Base-by-base conservation (phyloP, 2,888 invertebrate species). In the Psylliodes chrysocephalus region DNA sequence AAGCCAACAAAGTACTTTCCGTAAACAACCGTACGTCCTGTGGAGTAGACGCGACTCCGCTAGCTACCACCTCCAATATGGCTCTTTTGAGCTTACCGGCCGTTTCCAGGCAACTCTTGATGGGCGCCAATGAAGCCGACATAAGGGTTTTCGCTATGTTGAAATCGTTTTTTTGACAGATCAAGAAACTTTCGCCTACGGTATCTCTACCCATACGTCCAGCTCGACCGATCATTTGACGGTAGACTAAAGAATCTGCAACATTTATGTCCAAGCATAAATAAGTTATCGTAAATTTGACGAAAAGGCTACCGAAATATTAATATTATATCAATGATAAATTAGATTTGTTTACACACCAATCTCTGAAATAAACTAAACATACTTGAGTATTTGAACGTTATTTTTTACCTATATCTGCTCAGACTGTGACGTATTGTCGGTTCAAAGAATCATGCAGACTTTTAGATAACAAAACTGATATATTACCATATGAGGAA, bases 201-300 rank as follows among this genome's bases (percentile, higher is more conserved):
- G 85, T 84, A 71, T 89, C 89, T 71, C 85, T 85, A 12, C 98
- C 98, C 86, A 95, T 96, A 76, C 98, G 88, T 0, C 98, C 99
- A 67, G 98, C 98, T 73, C 98, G 87, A 0, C 98, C 99, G 76
- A 95, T 91, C 99, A 99, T 99, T 85, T 99, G 98, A 68, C 91
- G 91, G 78, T 97, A 97, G 0, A 91, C 91, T 14, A 95, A 84
- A 55, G 65, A 40, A 40, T 59, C 59, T 59, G 51, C 14, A 47
- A n/a, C n/a, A n/a, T n/a, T n/a, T n/a, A n/a, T n/a, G n/a, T n/a
- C n/a, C n/a, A n/a, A n/a, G n/a, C n/a, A n/a, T n/a, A n/a, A n/a
- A n/a, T n/a, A n/a, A n/a, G n/a, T n/a, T n/a, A n/a, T n/a, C n/a
- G n/a, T n/a, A n/a, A n/a, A n/a, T n/a, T n/a, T n/a, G n/a, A n/a